These are phyloP conservation scores for Elegia similella DNA, from an alignment of 2,888 invertebrate genomes.

Conservation along the genomic window DNA sequence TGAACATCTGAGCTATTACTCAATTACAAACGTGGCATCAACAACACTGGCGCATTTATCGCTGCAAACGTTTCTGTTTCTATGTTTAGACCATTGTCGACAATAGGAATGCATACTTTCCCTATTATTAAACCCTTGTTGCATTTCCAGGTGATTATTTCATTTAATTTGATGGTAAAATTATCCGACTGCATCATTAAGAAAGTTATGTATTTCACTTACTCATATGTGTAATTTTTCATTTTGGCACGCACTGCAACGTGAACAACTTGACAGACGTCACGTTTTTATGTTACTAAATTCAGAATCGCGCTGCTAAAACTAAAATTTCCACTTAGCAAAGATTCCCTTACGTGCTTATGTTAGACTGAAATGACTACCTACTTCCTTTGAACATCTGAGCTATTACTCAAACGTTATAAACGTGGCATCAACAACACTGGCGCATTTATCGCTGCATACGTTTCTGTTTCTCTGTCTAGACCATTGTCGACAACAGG, in stretches of 20 bases:
- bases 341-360: slow-evolving; percentile 4
- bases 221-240: too few relatives aligned
- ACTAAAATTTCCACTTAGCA: background rate
- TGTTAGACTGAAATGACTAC: slow-evolving; percentile 11
- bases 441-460: slow-evolving; percentile 9
- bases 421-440: slow-evolving; percentile 6
- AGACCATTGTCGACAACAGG: background rate
- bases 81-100: background rate
- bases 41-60: slow-evolving; percentile 9
- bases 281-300: too few relatives aligned
- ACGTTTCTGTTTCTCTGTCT: slow-evolving; percentile 6
- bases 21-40: slow-evolving; percentile 8
- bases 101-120: slow-evolving; percentile 7
- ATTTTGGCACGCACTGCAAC: too few relatives aligned
- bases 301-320: too few relatives aligned
- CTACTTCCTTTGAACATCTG: slow-evolving; percentile 17
- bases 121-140: background rate
- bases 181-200: too few relatives aligned
- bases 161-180: too few relatives aligned
- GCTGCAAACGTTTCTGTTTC: slow-evolving; percentile 7
- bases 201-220: too few relatives aligned
- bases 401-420: slow-evolving; percentile 8
- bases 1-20: slow-evolving; percentile 14
- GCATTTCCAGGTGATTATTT: background rate
- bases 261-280: too few relatives aligned